A percentile compares a stretch with the other conserved stretches of the same genome.
phyloP scores from a whole-genome alignment of 1,140 invertebrate genomes.

The Cherax destructor region DNA sequence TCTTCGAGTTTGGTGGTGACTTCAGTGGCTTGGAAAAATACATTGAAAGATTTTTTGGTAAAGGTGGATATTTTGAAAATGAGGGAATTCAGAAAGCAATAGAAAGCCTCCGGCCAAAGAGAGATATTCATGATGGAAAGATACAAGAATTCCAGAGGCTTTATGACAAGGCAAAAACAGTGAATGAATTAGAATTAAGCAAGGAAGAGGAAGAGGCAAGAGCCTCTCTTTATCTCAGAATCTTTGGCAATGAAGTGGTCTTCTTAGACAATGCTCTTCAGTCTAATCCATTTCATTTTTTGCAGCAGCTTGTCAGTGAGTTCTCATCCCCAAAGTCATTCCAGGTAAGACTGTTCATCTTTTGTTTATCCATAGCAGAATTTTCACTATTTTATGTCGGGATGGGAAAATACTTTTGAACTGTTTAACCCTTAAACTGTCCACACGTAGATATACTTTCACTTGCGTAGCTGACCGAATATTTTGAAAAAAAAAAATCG shows the following conservation, averaged over 20 bases:
- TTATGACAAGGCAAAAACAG: constrained; percentile 15
- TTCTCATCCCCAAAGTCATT: constrained; percentile 33
- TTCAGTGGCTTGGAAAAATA: constrained; percentile 43
- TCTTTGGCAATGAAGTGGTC: constrained; percentile 43
- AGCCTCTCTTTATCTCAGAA: constrained; percentile 16
- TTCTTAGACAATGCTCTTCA: constrained; percentile 29
- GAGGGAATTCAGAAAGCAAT: constrained; percentile 10
- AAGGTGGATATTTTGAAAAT: constrained; percentile 33
- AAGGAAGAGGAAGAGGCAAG: not conserved
- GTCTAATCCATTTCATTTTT: not conserved
- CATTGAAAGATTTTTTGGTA: constrained; percentile 27
- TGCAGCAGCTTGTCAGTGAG: constrained; percentile 12
- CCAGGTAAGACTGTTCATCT: constrained; percentile 27
- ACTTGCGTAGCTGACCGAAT: no score
- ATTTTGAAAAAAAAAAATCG: no score
- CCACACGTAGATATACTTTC: no score
- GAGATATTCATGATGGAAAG: not conserved
- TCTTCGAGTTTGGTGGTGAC: constrained; percentile 51
- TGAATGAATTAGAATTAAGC: not conserved
- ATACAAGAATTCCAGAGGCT: constrained; percentile 24
- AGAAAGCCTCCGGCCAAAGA: constrained; percentile 33
- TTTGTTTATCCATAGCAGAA: not conserved
- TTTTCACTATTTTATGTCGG: no score
- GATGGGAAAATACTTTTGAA: no score
- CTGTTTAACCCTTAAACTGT: no score